Evolutionary conservation across 2,888 invertebrate species (phyloP).

Genomic region (Drosophila infuscata): DNA sequence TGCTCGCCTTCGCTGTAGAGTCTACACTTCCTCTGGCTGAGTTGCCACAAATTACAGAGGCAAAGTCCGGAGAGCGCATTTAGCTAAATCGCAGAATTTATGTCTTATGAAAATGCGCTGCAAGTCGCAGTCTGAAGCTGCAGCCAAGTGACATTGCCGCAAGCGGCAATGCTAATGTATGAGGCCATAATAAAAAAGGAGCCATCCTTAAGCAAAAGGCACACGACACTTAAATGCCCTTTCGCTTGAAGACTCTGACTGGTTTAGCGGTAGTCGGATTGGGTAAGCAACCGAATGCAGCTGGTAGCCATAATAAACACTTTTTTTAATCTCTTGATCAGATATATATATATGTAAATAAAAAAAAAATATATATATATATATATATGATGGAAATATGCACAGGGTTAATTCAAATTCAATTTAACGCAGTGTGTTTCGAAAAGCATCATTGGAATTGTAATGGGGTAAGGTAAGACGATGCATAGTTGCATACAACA

Average conservation of each 20-base stretch:
- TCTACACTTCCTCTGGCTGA: conserved; percentile 21
- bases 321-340: too few relatives aligned
- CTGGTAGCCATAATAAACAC: not conserved
- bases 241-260: not conserved
- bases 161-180: conserved; percentile 58
- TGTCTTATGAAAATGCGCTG: conserved; percentile 78
- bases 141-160: conserved; percentile 65
- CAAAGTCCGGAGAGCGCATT: conserved; percentile 75
- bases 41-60: conserved; percentile 74
- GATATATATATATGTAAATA: not conserved
- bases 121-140: conserved; percentile 8
- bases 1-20: conserved; percentile 7
- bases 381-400: not conserved
- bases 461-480: not conserved
- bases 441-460: not conserved
- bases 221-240: conserved; percentile 31
- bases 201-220: not conserved
- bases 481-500: not conserved
- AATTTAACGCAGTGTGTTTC: not conserved
- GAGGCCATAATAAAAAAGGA: conserved; percentile 37
- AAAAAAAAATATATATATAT: not conserved
- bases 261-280: not conserved
- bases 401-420: not conserved
- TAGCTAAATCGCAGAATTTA: conserved; percentile 79
- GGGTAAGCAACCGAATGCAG: not conserved